A percentile compares a stretch with the other conserved stretches of the same genome.
phyloP scores from a whole-genome alignment of 2,113 vertebrate genomes.

The Picathartes gymnocephalus region DNA sequence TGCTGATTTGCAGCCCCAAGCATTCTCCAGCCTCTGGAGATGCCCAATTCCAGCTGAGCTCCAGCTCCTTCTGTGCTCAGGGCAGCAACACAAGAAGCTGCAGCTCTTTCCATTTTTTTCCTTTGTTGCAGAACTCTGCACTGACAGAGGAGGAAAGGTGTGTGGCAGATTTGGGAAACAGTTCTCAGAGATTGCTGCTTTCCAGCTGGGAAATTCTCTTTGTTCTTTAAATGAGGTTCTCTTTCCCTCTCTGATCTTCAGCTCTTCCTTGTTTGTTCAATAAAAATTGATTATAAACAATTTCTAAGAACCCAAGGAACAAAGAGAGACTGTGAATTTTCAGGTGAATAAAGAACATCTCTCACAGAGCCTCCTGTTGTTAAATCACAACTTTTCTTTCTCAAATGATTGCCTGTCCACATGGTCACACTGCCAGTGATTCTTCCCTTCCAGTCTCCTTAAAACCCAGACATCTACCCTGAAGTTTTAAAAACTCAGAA shows the following conservation, averaged over 20 bases:
- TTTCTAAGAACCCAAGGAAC: neutral
- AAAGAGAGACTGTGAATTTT: neutral
- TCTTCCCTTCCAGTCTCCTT: neutral
- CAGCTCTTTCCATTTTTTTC: neutral
- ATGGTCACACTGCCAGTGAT: neutral
- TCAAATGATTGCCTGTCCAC: neutral
- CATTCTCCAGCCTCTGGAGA: neutral
- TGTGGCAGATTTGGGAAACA: neutral
- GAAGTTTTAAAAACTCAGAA: neutral
- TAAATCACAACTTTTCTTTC: neutral
- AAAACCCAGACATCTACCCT: neutral
- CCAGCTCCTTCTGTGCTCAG: neutral
- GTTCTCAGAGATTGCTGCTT: neutral
- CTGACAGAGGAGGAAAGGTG: neutral
- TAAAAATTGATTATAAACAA: neutral
- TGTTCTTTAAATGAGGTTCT: neutral
- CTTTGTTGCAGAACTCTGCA: neutral
- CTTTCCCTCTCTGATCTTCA: neutral
- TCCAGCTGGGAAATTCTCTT: neutral
- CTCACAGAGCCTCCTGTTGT: neutral
- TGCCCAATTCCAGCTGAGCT: rapidly evolving
- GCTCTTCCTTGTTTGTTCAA: neutral
- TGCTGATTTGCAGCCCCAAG: neutral
- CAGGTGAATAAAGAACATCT: neutral
- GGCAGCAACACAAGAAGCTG: neutral